phyloP scores from a whole-genome alignment of 1,140 invertebrate genomes.

The Bombus sibiricus region DNA sequence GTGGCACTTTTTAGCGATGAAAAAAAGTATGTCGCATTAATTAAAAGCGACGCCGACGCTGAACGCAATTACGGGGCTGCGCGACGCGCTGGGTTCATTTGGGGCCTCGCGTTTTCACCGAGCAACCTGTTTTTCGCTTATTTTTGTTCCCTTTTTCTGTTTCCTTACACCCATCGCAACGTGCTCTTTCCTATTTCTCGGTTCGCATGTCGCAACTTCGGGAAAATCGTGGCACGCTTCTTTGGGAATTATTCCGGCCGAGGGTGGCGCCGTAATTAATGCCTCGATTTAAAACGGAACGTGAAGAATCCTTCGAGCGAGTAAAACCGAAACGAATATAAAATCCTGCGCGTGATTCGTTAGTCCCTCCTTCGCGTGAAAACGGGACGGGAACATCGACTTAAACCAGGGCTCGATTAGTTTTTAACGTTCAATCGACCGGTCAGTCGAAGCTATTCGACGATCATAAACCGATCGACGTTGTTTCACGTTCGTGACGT shows the following conservation, averaged over 20 bases:
- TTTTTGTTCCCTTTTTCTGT: slow-evolving; percentile 16
- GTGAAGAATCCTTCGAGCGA: not conserved
- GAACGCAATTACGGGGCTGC: slow-evolving; percentile 69
- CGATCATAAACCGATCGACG: not conserved
- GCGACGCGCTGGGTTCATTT: slow-evolving; percentile 60
- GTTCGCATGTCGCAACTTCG: slow-evolving; percentile 37
- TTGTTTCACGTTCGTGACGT: not conserved
- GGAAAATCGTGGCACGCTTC: slow-evolving; percentile 48
- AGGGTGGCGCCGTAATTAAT: slow-evolving; percentile 34
- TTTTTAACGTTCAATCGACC: not conserved
- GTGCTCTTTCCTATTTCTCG: slow-evolving; percentile 24
- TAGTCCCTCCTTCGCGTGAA: too few relatives aligned
- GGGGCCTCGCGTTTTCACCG: slow-evolving; percentile 46
- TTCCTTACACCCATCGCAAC: slow-evolving; percentile 13
- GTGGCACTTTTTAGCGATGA: slow-evolving; percentile 67
- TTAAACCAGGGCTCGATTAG: too few relatives aligned
- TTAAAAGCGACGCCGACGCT: slow-evolving; percentile 72
- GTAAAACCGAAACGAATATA: not conserved
- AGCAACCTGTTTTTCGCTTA: slow-evolving; percentile 51
- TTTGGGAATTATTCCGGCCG: slow-evolving; percentile 30
- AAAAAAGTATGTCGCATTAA: slow-evolving; percentile 79
- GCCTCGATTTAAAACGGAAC: slow-evolving; percentile 12
- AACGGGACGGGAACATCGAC: not conserved
- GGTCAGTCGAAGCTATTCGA: not conserved
- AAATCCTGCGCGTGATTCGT: not conserved